Evolutionary conservation across 2,113 vertebrate species (phyloP).

Genomic region (Crypturellus undulatus): DNA sequence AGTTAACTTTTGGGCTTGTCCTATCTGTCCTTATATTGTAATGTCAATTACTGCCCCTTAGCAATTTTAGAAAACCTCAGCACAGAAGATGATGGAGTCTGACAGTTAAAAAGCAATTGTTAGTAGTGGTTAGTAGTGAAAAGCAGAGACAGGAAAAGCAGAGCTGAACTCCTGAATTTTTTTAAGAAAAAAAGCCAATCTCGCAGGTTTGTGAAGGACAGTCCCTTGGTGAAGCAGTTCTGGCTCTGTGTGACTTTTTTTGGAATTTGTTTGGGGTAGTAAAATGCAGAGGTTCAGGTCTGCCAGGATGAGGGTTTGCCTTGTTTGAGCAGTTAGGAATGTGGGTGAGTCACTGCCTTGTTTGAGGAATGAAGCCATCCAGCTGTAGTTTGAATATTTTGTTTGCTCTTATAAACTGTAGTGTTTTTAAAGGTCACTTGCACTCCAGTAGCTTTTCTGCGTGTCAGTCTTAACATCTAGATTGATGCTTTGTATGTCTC

Average conservation of each 20-base stretch:
- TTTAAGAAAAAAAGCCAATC: background rate
- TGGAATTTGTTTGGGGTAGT: background rate
- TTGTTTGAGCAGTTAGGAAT: slow-evolving; percentile 19
- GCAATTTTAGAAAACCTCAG: background rate
- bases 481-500: background rate
- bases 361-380: background rate
- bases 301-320: background rate
- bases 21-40: background rate
- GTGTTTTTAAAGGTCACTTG: background rate
- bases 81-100: background rate
- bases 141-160: background rate
- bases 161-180: background rate
- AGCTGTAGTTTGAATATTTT: background rate
- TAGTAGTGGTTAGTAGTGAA: too few relatives aligned
- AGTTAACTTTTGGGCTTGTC: background rate
- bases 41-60: background rate
- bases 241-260: background rate
- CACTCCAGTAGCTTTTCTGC: background rate
- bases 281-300: background rate
- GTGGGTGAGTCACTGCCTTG: slow-evolving; percentile 33
- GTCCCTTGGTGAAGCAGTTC: background rate
- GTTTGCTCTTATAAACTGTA: slow-evolving; percentile 2
- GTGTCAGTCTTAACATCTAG: background rate
- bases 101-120: background rate
- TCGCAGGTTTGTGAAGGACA: background rate